Conservation (phyloP, 2,113 vertebrate genomes). For the Oreotrochilus melanogaster region DNA sequence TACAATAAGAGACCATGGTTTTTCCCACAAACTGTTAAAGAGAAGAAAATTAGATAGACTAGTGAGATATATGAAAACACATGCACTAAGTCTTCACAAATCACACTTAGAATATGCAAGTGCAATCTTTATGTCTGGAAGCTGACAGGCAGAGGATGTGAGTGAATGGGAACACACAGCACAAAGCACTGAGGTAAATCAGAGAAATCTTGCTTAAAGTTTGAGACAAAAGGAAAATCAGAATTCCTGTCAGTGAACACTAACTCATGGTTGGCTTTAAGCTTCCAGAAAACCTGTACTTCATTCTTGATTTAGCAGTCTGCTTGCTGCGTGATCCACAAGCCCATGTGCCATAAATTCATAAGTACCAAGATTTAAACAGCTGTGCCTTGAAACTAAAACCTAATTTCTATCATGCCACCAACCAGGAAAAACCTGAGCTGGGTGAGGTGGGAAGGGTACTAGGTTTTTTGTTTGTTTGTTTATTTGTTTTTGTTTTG, state of each 20-base stretch:
- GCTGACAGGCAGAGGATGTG: background rate
- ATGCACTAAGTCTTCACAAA: background rate
- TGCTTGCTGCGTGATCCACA: background rate
- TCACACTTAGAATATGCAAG: background rate
- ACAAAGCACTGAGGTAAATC: background rate
- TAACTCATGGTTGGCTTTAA: background rate
- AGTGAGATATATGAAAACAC: background rate
- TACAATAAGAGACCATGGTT: background rate
- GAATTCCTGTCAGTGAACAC: background rate
- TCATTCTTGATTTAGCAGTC: background rate
- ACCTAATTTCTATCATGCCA: background rate
- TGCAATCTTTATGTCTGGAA: background rate
- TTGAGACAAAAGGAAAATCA: background rate
- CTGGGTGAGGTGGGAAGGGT: accelerated
- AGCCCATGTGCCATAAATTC: background rate
- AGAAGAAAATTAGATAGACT: background rate
- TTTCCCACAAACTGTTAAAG: background rate
- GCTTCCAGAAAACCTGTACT: background rate
- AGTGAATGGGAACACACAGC: background rate
- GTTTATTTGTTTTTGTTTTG: background rate
- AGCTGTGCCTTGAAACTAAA: background rate
- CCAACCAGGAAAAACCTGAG: background rate
- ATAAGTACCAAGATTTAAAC: background rate
- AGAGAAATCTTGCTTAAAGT: background rate
- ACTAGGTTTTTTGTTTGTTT: background rate